Evolutionary conservation across 2,888 invertebrate species (phyloP), one percentile per base, ranked within the genome.

Genomic region (Malacosoma neustria): DNA sequence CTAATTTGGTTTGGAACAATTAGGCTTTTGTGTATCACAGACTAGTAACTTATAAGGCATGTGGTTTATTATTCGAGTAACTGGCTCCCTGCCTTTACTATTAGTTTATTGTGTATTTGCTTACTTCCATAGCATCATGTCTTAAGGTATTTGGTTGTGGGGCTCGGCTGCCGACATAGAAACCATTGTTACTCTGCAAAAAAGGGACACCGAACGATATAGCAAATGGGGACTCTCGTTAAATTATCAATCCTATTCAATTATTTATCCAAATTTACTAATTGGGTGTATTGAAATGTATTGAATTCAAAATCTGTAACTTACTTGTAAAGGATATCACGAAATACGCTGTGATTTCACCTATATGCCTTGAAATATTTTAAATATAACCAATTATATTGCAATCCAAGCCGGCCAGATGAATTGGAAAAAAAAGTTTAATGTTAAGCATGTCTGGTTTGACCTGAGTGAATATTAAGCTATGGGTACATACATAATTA

Each of bases 91-190:
- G 5, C 22, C 9, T 7, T 22, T 7, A 5, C 5, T 22, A 7
- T 7, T 32, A 12, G 32, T 4, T 13, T 32, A 32, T 4, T 32
- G 11, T 37, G 29, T 29, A n/a, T 37, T 33, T 32, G 29, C 13
- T 4, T 33, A 37, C 15, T 32, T 37, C 32, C 37, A 37, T n/a
- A 37, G 37, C 33, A n/a, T 37, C 22, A 33, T 33, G 37, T 33
- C 37, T 9, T 37, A 37, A 33, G 33, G 37, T 29, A 22, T 37
- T 32, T 22, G 32, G 32, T 12, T 37, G 13, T 37, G 37, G 29
- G 37, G 37, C 4, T 12, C 13, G 4, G 37, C 33, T 4, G 37
- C 37, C 7, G 32, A 37, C 9, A 12, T 29, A 9, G 11, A 37
- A 12, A 22, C 32, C 13, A 37, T 37, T 12, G 32, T 37, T 15